Evolutionary conservation across 2,797 vertebrate genomes (phyloP), one percentile per base, ranked within the genome.

Genomic region (Ataeniobius toweri): DNA sequence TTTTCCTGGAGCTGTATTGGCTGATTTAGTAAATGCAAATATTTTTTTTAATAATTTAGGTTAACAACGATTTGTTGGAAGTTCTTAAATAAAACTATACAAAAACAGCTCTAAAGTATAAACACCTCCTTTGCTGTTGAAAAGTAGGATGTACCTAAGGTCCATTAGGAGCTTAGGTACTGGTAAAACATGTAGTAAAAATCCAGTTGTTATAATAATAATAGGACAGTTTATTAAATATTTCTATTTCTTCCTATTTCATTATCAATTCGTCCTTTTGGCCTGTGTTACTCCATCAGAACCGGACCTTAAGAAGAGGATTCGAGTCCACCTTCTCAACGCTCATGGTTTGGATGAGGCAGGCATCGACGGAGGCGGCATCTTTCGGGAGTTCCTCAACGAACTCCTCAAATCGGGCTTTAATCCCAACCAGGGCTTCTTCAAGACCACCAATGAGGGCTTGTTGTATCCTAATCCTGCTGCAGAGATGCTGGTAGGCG

Each of bases 341-440:
- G 96, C 98, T 3, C 98, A 99, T 0, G 98, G 98, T 73, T 94
- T 99, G 81, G 98, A 99, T 72, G 98, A 99, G 94, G 98, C 98
- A 0, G 98, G 98, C 51, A 99, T 99, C 12, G 98, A 99, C 24
- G 98, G 98, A 0, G 98, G 98, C 0, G 98, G 98, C 41, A 98
- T 99, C 92, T 99, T 99, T 88, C 94, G 98, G 46, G 98, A 99
- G 92, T 99, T 99, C 90, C 95, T 99, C 75, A 99, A 98, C 7
- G 98, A 99, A 85, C 96, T 99, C 26, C 96, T 99, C 78, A 99
- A 98, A 88, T 97, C 98, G 0, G 98, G 98, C 77, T 99, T 99
- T 90, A 99, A 99, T 85, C 98, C 98, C 75, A 99, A 99, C 93
- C 98, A 99, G 91, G 98, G 98, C 0, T 98, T 99, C 93, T 99